Evolutionary conservation across 2,888 invertebrate species (phyloP).

Genomic region (Dryobotodes eremita): DNA sequence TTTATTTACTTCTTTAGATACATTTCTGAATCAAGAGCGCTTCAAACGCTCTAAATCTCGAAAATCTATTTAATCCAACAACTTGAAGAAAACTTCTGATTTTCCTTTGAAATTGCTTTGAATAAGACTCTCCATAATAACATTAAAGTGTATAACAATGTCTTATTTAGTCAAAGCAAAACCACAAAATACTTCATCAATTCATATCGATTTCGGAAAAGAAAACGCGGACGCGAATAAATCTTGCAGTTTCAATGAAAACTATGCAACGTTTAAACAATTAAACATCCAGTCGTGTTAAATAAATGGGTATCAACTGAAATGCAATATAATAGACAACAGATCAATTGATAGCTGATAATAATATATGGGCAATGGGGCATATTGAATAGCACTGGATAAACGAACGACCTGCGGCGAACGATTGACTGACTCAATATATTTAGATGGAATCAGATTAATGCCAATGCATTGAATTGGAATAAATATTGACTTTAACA

Average conservation of each 20-base stretch:
- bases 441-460: constrained; percentile 57
- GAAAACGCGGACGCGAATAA: not conserved
- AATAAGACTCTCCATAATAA: not conserved
- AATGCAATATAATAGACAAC: constrained; percentile 46
- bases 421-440: constrained; percentile 46
- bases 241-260: constrained; percentile 9
- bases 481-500: constrained; percentile 42
- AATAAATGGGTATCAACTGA: constrained; percentile 53
- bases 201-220: constrained; percentile 5
- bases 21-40: not conserved
- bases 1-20: not conserved
- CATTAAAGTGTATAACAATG: not conserved
- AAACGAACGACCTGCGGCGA: constrained; percentile 55
- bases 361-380: constrained; percentile 58
- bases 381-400: constrained; percentile 47
- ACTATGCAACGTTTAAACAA: constrained; percentile 16
- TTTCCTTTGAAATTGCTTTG: not conserved
- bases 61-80: not conserved
- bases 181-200: not conserved
- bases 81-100: constrained; percentile 5
- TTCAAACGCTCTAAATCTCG: not conserved
- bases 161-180: not conserved
- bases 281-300: constrained; percentile 40
- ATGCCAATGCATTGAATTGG: constrained; percentile 20
- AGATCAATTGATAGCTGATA: constrained; percentile 64